Base-by-base conservation (phyloP, 2,797 vertebrate genomes). In the Ptychadena robeensis region DNA sequence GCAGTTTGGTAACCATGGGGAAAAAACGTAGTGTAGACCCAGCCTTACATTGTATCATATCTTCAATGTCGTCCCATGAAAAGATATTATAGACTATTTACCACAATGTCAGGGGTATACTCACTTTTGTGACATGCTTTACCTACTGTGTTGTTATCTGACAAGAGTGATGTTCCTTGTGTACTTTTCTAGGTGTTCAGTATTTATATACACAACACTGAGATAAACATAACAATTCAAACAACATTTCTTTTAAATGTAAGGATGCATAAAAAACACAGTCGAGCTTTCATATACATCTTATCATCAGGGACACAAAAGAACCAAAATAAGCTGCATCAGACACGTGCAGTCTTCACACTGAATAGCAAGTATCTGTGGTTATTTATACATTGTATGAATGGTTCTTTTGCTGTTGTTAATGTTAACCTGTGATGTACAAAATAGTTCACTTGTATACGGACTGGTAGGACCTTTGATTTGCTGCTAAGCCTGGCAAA, bases 321-420 rank as follows among this genome's bases (percentile, higher is more conserved):
- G 31, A 75, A 75, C 35, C 35, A 73, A 74, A 79, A 83, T 15
- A 28, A 28, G 63, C 61, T 37, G 63, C 8, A 73, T 68, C 61
- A 34, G 61, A 44, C 75, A 73, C 34, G 38, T 65, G 53, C 69
- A 9, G 66, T 61, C 34, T 79, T 83, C 69, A 79, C 82, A 40
- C 82, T 28, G 76, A 67, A 73, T 83, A 61, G 67, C 32, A 83
- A 73, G 66, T 74, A 32, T 14, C n/a, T 61, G 32, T 40, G 48
- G 61, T 67, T 83, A 83, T 83, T 83, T 83, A 79, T 83, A 77
- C 68, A 70, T 35, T 69, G 18, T 31, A 22, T 69, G 72, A 34
- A 7, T 18, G 30, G 38, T 27, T 32, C 68, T 82, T 53, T 69
- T 37, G 35, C 44, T 32, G 59, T 25, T 35, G 31, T 68, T 15